phyloP scores from a whole-genome alignment of 2,797 vertebrate species.

The Synaphobranchus kaupii region DNA sequence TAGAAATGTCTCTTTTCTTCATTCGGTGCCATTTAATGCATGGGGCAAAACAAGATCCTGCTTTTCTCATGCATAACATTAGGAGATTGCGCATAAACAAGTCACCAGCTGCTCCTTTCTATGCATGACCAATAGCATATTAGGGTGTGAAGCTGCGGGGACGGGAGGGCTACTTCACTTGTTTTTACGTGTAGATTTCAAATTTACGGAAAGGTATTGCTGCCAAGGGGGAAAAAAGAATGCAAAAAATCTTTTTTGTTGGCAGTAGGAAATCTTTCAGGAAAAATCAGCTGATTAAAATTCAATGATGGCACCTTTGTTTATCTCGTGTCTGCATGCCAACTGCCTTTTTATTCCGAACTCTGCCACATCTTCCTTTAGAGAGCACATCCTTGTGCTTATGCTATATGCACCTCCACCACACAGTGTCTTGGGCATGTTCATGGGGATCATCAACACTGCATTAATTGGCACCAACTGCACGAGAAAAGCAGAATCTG shows the following conservation, averaged over 20 bases:
- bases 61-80: not conserved
- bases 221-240: not conserved
- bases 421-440: not conserved
- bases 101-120: not conserved
- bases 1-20: not conserved
- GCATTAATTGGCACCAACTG: too few species aligned
- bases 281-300: not conserved
- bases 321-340: not conserved
- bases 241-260: not conserved
- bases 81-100: not conserved
- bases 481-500: too few species aligned
- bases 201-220: not conserved
- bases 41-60: not conserved
- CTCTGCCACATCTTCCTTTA: not conserved
- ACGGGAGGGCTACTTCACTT: not conserved
- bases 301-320: not conserved
- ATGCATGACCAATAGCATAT: not conserved
- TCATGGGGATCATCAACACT: not conserved
- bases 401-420: not conserved
- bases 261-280: not conserved
- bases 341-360: not conserved
- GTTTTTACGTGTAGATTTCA: not conserved
- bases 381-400: not conserved
- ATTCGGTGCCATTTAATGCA: not conserved
- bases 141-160: not conserved